These are phyloP conservation scores for Capra hircus DNA, from an alignment of 2,113 vertebrate species.

Conservation along the genomic window DNA sequence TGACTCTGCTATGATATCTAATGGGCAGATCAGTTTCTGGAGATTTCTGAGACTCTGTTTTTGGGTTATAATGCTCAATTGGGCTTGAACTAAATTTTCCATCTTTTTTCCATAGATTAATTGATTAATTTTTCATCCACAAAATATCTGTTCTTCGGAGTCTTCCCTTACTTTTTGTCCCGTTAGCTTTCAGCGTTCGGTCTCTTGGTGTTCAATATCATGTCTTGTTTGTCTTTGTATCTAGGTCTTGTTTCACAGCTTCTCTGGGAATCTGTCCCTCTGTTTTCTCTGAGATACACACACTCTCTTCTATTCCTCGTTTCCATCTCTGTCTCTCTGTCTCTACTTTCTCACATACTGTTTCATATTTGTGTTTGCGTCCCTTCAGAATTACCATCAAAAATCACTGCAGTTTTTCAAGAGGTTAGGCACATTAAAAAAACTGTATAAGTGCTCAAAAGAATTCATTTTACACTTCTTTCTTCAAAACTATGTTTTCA, in stretches of 20 bases:
- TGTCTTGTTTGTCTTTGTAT: background rate
- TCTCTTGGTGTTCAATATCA: background rate
- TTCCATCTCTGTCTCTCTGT: background rate
- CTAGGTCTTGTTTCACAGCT: background rate
- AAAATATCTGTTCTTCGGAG: background rate
- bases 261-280: background rate
- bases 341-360: background rate
- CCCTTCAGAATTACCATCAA: background rate
- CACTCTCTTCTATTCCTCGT: background rate
- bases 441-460: background rate
- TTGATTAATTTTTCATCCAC: background rate
- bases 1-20: background rate
- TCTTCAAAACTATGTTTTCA: background rate
- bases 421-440: background rate
- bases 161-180: background rate
- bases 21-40: too few relatives aligned
- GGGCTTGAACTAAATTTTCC: background rate
- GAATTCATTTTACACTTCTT: background rate
- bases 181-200: background rate
- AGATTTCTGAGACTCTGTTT: background rate
- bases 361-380: background rate
- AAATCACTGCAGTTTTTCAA: background rate
- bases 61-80: background rate
- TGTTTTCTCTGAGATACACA: background rate
- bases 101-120: background rate